Percentiles rank a stretch among this genome's conserved stretches.
Conservation (phyloP, 2,888 invertebrate genomes). For the Agrilus cyanescens region DNA sequence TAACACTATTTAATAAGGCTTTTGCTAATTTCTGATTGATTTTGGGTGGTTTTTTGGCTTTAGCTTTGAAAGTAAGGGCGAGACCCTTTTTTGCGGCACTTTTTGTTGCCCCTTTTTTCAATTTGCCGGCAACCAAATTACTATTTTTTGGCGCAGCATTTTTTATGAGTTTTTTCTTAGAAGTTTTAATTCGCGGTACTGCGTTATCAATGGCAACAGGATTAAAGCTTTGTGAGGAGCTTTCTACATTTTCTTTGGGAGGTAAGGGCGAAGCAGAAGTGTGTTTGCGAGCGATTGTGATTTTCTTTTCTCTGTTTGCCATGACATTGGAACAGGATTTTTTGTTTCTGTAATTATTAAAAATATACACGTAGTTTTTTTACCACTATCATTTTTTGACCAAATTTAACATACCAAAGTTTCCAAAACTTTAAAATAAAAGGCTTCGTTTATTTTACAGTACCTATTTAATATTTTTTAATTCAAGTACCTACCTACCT, state of each 20-base stretch:
- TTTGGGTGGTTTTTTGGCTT: slow-evolving; percentile 21
- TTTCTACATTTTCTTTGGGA: slow-evolving; percentile 22
- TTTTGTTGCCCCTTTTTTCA: slow-evolving; percentile 14
- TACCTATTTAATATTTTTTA: too few relatives aligned
- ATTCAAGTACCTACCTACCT: too few relatives aligned
- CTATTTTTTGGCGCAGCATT: slow-evolving; percentile 8
- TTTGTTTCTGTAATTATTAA: slow-evolving; percentile 15
- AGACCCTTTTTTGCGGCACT: slow-evolving; percentile 7
- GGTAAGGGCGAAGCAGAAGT: slow-evolving; percentile 24
- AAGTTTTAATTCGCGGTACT: too few relatives aligned
- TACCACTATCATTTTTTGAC: too few relatives aligned
- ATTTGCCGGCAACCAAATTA: slow-evolving; percentile 8
- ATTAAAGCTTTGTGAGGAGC: not conserved
- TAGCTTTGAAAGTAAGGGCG: slow-evolving; percentile 25
- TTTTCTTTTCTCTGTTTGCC: slow-evolving; percentile 35
- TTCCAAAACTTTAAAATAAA: too few relatives aligned
- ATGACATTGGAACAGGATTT: slow-evolving; percentile 28
- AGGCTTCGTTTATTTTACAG: too few relatives aligned
- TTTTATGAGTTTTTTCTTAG: slow-evolving; percentile 3
- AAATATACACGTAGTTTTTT: not conserved
- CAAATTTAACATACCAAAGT: too few relatives aligned
- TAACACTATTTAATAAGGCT: slow-evolving; percentile 24
- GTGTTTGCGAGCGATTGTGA: slow-evolving; percentile 30
- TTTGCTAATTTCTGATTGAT: slow-evolving; percentile 23
- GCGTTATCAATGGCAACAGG: too few relatives aligned